Base-by-base conservation (phyloP, 2,888 invertebrate species). In the Folsomia manolachei region DNA sequence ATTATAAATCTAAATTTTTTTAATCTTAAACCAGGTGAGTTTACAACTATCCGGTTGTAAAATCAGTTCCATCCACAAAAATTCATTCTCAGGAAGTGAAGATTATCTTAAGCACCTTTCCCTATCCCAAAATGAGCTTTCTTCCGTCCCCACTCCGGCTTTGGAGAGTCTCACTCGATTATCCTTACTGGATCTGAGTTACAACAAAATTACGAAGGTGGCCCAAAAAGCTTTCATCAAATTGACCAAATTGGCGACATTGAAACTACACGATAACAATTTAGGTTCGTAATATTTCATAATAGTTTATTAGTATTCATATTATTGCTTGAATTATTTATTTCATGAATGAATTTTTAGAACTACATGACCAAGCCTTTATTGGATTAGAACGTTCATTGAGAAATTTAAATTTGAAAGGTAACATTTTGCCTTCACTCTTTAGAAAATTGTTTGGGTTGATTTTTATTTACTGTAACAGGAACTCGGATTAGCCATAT, bases 331-430 rank as follows among this genome's bases (percentile, higher is more conserved):
- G n/a, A n/a, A n/a, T n/a, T n/a, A n/a, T n/a, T n/a, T n/a, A n/a
- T n/a, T n/a, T n/a, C n/a, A n/a, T n/a, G n/a, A n/a, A n/a, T n/a
- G n/a, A n/a, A n/a, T n/a, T n/a, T n/a, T n/a, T n/a, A 0, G 91
- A 91, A 1, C 83, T 95, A 76, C 56, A 56, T 56, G 9, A 51
- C 51, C 9, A 51, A 76, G 78, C 27, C 2, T 89, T 95, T 71
- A 85, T 86, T n/a, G 94, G 94, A 1, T 85, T 95, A 73, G 94
- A 94, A 82, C 88, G 86, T 71, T 90, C 90, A 14, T 85, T 95
- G 61, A 94, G 94, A 84, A 95, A 95, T 84, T 86, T 95, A 64
- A 95, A 95, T 83, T 85, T 95, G 51, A 95, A 95, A 86, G 94
- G 93, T 27, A 52, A 24, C 60, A n/a, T n/a, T n/a, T n/a, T 67